These are phyloP conservation scores for Micromussa lordhowensis DNA, from an alignment of 92 coral and sea anemone genomes.

Conservation along the genomic window DNA sequence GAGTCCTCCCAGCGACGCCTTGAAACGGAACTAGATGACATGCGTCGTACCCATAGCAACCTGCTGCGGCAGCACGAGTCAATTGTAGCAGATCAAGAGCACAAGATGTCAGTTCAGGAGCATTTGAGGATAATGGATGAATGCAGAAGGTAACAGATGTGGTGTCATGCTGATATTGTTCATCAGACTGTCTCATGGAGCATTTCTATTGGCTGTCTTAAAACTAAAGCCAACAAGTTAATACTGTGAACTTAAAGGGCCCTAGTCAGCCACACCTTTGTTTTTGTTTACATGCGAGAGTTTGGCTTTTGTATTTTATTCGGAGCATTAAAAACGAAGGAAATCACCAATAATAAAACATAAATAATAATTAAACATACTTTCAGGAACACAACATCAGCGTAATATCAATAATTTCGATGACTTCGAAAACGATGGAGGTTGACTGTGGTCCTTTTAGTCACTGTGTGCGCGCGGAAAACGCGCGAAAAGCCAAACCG, in stretches of 20 bases:
- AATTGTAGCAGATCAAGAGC: slow-evolving; percentile 66
- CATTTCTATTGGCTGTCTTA: background rate
- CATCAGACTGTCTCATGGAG: background rate
- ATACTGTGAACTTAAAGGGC: background rate
- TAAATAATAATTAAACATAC: no score
- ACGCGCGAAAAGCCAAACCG: background rate
- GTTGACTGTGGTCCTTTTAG: no score
- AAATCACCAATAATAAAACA: no score
- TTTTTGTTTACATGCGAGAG: no score
- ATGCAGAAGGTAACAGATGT: slow-evolving; percentile 76
- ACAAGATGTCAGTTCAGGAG: slow-evolving; percentile 76
- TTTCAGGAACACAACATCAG: no score
- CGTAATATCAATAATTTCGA: no score
- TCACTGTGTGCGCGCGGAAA: background rate
- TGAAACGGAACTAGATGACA: slow-evolving; percentile 84
- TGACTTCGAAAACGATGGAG: no score
- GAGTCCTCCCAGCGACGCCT: slow-evolving; percentile 79
- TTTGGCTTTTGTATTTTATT: no score
- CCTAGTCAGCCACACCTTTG: no score
- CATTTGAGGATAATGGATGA: slow-evolving; percentile 91
- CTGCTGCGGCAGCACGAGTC: slow-evolving; percentile 75
- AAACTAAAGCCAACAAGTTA: background rate
- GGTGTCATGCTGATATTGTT: background rate
- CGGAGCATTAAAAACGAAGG: no score
- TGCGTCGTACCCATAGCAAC: slow-evolving; percentile 67